Conservation (phyloP, 1,140 invertebrate species). For the Megathymus violae region DNA sequence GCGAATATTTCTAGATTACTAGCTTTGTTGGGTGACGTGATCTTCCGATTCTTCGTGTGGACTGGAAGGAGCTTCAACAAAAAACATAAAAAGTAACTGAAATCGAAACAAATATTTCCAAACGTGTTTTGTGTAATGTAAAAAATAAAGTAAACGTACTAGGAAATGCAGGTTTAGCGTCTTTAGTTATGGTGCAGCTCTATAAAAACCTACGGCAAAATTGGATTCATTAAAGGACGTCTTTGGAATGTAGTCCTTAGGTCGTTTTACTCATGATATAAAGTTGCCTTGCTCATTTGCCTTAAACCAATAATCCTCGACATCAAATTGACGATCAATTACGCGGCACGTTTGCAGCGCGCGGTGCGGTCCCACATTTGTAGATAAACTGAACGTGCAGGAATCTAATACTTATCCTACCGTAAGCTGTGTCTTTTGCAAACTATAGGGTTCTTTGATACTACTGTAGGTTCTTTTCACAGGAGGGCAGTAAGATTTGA, state of each 20-base stretch:
- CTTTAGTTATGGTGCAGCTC: neutral
- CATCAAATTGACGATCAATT: constrained; percentile 25
- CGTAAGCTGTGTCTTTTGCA: neutral
- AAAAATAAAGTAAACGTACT: no score
- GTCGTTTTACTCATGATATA: neutral
- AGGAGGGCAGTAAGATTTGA: no score
- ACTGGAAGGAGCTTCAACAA: no score
- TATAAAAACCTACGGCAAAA: neutral
- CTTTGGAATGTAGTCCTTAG: neutral
- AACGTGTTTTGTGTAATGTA: no score
- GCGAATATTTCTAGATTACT: no score
- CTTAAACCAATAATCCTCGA: constrained; percentile 5
- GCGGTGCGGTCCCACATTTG: constrained; percentile 16
- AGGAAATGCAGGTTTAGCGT: neutral
- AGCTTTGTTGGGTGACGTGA: no score
- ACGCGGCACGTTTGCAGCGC: constrained; percentile 18
- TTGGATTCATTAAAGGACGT: neutral
- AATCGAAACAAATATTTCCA: no score
- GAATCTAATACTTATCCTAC: constrained; percentile 13
- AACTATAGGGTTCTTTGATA: neutral
- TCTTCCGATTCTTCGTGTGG: no score
- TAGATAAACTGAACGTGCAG: constrained; percentile 24
- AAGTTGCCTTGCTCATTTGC: neutral
- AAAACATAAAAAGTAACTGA: no score
- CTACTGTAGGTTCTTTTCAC: neutral